Percentiles rank a stretch among this genome's conserved stretches.
phyloP scores from a whole-genome alignment of 2,888 invertebrate genomes.

The Zhuqinia jingwanae region DNA sequence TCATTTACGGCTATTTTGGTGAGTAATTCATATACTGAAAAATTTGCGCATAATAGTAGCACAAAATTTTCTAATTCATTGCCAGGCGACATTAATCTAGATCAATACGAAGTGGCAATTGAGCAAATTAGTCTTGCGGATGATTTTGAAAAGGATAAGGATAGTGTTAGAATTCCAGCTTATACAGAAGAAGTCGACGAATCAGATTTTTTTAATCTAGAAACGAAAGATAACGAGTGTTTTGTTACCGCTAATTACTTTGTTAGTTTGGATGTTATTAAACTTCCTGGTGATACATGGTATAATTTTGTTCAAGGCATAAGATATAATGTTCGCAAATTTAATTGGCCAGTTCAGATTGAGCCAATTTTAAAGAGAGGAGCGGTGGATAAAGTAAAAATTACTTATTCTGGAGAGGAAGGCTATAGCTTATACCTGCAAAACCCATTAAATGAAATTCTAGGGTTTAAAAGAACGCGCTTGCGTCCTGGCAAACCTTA shows the following conservation, averaged over 20 bases:
- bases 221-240: background rate
- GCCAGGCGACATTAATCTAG: background rate
- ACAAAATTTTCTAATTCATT: background rate
- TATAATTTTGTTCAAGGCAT: background rate
- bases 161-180: background rate
- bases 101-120: background rate
- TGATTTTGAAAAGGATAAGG: background rate
- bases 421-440: background rate
- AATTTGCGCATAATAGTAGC: background rate
- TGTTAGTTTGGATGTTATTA: background rate
- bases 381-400: background rate
- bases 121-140: background rate
- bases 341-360: background rate
- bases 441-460: background rate
- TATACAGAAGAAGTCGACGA: background rate
- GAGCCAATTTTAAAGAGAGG: background rate
- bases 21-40: background rate
- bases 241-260: background rate
- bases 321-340: background rate
- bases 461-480: no score
- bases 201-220: background rate
- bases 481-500: no score
- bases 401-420: background rate
- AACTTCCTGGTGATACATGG: background rate
- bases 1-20: background rate